Percentiles rank a stretch among this genome's conserved stretches.
Evolutionary conservation across 1,140 invertebrate species (phyloP).

Genomic region (Adelges cooleyi): DNA sequence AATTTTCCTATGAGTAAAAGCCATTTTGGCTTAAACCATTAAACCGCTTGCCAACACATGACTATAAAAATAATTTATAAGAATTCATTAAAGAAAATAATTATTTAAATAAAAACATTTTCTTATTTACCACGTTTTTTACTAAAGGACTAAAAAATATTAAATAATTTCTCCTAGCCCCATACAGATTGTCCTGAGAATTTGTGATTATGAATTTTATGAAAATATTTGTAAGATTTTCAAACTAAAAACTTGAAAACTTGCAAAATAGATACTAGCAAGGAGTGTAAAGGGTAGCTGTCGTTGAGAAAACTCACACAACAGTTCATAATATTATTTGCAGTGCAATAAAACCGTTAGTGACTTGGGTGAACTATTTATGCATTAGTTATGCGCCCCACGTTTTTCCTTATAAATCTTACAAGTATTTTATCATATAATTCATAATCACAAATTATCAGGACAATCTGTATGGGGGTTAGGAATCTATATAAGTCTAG

Average conservation of each 20-base stretch:
- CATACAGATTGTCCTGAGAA: background rate
- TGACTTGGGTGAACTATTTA: background rate
- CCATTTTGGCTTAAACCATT: no score
- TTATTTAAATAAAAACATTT: no score
- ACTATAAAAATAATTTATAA: no score
- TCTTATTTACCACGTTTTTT: no score
- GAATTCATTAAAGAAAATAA: no score
- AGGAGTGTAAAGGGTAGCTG: no score
- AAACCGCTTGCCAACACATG: no score
- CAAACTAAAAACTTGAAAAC: background rate
- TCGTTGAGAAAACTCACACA: background rate
- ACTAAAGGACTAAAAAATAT: background rate
- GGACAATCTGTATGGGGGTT: background rate
- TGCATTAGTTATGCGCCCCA: background rate
- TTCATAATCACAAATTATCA: background rate
- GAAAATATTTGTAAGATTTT: background rate
- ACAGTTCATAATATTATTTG: background rate
- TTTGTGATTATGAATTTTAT: background rate
- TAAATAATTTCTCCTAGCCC: background rate
- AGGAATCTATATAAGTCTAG: no score
- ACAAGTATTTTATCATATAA: background rate
- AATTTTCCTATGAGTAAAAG: no score
- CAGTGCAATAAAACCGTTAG: background rate
- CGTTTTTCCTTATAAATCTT: background rate
- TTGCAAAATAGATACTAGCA: no score